phyloP scores from a whole-genome alignment of 2,797 vertebrate genomes.

The Aratinga solstitialis region DNA sequence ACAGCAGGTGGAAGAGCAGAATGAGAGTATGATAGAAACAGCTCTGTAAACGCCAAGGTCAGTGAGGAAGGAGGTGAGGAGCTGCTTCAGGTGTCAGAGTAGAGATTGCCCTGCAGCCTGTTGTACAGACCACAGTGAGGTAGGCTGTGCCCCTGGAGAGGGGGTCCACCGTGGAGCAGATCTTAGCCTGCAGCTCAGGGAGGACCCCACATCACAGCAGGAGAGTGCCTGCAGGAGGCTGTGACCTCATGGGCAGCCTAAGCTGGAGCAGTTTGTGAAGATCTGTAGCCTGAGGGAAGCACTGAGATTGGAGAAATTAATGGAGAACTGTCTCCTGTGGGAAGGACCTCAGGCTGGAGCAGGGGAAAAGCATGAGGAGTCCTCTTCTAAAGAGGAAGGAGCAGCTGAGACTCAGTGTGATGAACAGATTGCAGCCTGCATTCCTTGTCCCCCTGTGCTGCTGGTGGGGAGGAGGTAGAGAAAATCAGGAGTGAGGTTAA shows the following conservation, averaged over 20 bases:
- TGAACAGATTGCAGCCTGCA: not conserved
- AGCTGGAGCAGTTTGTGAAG: not conserved
- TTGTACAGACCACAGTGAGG: not conserved
- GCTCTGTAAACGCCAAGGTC: too few species aligned
- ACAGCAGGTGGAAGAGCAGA: not conserved
- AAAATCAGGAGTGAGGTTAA: not conserved
- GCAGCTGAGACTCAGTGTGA: not conserved
- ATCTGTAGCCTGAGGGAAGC: not conserved
- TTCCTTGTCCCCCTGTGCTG: rapidly evolving
- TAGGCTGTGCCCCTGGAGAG: not conserved
- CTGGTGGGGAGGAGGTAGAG: not conserved
- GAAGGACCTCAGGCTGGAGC: not conserved
- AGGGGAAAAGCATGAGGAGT: not conserved
- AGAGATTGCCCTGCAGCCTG: not conserved
- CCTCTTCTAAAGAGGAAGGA: not conserved
- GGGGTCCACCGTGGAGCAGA: too few species aligned
- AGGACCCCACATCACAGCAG: not conserved
- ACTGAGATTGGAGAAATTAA: not conserved
- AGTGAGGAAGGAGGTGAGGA: not conserved
- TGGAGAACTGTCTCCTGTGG: not conserved
- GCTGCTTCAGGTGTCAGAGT: rapidly evolving
- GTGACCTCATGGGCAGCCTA: not conserved
- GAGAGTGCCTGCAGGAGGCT: not conserved
- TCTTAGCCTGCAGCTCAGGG: not conserved
- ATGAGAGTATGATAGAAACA: not conserved